Evolutionary conservation across 2,113 vertebrate genomes (phyloP).

Genomic region (Dissostichus mawsoni): DNA sequence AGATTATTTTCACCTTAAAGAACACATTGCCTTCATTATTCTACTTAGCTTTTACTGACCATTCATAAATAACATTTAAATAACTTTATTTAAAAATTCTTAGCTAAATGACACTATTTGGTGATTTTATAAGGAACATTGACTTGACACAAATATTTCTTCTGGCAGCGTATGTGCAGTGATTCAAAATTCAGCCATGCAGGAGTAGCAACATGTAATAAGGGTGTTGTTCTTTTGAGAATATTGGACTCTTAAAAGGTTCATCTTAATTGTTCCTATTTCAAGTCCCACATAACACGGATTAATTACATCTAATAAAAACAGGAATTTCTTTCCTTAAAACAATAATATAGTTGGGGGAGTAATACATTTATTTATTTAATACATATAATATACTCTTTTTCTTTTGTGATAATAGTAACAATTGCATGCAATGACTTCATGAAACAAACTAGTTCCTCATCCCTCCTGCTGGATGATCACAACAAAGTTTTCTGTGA

Average conservation of each 20-base stretch:
- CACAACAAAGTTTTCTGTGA: background rate
- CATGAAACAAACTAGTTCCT: background rate
- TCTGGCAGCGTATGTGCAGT: background rate
- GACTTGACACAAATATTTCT: background rate
- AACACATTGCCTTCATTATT: background rate
- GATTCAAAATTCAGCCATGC: background rate
- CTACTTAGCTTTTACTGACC: too few relatives aligned
- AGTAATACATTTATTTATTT: background rate
- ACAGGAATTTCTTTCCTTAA: background rate
- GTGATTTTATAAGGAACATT: background rate
- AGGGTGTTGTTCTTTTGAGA: too few relatives aligned
- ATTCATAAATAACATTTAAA: background rate
- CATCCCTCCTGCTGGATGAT: background rate
- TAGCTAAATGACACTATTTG: background rate
- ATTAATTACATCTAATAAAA: too few relatives aligned
- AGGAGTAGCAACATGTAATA: background rate
- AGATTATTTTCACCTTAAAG: background rate
- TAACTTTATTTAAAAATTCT: background rate
- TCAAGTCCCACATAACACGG: background rate
- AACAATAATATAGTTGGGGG: background rate
- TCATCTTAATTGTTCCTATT: too few relatives aligned
- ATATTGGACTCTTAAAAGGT: too few relatives aligned
- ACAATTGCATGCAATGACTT: background rate
- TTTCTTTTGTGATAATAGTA: background rate
- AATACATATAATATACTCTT: background rate